Evolutionary conservation across 2,113 vertebrate genomes (phyloP).

Genomic region (Rhinolophus ferrumequinum): DNA sequence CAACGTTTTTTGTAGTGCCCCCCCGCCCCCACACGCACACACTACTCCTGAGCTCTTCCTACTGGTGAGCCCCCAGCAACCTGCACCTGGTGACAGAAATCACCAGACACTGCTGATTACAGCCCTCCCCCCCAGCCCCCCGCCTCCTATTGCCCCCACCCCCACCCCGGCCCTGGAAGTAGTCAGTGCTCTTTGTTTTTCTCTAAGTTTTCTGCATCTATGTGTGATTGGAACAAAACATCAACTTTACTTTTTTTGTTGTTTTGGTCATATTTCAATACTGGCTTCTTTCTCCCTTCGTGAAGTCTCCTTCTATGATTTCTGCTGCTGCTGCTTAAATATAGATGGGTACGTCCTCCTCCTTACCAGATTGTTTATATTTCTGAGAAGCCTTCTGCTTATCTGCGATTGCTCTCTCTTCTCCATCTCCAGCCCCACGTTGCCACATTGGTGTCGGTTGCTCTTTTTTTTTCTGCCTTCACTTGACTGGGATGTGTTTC

Average conservation of each 20-base stretch:
- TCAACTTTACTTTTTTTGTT: constrained; percentile 54
- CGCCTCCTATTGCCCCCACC: neutral
- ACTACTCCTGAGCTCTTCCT: neutral
- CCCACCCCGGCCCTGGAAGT: neutral
- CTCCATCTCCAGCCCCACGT: constrained; percentile 62
- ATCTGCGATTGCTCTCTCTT: constrained; percentile 83
- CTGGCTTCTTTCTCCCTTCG: constrained; percentile 74
- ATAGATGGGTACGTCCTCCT: constrained; percentile 85
- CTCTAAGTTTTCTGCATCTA: constrained; percentile 52
- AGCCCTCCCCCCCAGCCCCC: neutral
- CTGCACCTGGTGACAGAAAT: neutral
- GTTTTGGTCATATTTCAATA: constrained; percentile 71
- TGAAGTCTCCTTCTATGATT: constrained; percentile 82
- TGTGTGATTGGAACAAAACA: constrained; percentile 44
- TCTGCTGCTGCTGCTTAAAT: constrained; percentile 85
- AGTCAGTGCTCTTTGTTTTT: constrained; percentile 11
- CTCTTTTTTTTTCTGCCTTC: constrained; percentile 86
- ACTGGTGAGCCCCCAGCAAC: neutral
- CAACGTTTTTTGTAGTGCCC: fast-evolving
- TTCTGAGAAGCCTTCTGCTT: constrained; percentile 87
- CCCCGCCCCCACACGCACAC: fast-evolving
- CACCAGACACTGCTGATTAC: neutral
- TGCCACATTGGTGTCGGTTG: constrained; percentile 85
- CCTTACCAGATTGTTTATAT: constrained; percentile 87
- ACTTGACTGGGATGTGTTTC: constrained; percentile 88